Evolutionary conservation across 1,140 invertebrate species (phyloP).

Genomic region (Leptestheria dahalacensis): DNA sequence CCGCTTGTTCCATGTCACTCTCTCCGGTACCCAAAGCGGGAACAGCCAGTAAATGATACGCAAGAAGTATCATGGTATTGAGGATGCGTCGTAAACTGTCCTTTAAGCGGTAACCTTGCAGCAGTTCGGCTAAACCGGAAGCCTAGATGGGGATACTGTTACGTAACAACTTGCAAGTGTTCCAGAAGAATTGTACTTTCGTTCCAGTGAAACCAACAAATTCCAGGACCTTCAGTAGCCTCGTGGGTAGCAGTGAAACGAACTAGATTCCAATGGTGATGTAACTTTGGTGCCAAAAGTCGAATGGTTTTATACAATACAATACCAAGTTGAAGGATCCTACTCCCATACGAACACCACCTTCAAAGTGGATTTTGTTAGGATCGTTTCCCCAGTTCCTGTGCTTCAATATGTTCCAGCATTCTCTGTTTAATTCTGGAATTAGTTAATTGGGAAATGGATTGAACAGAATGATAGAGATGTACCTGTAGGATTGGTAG

Average conservation of each 20-base stretch:
- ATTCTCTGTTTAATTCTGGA: slow-evolving; percentile 45
- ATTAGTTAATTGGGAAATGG: too few relatives aligned
- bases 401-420: slow-evolving; percentile 60
- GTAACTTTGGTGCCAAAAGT: neutral
- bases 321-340: slow-evolving; percentile 79
- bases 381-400: slow-evolving; percentile 50
- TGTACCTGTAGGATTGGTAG: slow-evolving; percentile 83
- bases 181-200: neutral
- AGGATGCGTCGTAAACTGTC: slow-evolving; percentile 64
- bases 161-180: neutral
- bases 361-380: slow-evolving; percentile 71
- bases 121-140: slow-evolving; percentile 53
- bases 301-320: neutral
- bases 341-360: slow-evolving; percentile 79
- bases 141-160: slow-evolving; percentile 2
- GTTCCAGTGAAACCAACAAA: slow-evolving; percentile 87
- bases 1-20: slow-evolving; percentile 57
- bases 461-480: too few relatives aligned
- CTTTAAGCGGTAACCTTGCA: slow-evolving; percentile 45
- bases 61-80: slow-evolving; percentile 63
- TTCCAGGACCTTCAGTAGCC: slow-evolving; percentile 73
- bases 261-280: slow-evolving; percentile 36
- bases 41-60: slow-evolving; percentile 70
- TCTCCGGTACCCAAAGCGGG: slow-evolving; percentile 64
- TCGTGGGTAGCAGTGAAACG: slow-evolving; percentile 78